These are phyloP conservation scores for Drosophila albomicans DNA, from an alignment of 1,140 invertebrate genomes.

Conservation along the genomic window DNA sequence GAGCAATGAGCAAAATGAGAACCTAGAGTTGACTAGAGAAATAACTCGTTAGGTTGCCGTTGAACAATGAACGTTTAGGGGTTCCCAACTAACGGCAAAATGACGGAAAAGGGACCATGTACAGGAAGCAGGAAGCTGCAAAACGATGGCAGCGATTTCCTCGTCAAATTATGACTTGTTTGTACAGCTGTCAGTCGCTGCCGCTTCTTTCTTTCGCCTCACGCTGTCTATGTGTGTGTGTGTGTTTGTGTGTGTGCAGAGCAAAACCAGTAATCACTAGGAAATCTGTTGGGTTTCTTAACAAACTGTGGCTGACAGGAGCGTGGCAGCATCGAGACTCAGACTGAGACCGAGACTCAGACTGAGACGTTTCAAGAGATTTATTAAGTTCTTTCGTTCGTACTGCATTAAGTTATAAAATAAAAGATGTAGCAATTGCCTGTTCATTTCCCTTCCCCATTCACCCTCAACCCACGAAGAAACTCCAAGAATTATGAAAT, in stretches of 20 bases:
- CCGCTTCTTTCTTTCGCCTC: background rate
- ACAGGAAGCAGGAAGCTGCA: constrained; percentile 38
- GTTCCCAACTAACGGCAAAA: constrained; percentile 25
- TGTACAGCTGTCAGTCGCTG: constrained; percentile 47
- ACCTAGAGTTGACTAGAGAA: constrained; percentile 35
- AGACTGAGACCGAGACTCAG: background rate
- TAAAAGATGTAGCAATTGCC: background rate
- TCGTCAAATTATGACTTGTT: constrained; percentile 57
- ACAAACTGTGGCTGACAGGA: constrained; percentile 19
- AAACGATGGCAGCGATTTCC: constrained; percentile 50
- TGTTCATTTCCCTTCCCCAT: no score
- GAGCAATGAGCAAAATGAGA: constrained; percentile 23
- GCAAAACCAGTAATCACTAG: constrained; percentile 38
- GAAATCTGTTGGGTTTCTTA: constrained; percentile 42
- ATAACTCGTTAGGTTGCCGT: constrained; percentile 68
- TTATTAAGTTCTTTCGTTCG: constrained; percentile 24
- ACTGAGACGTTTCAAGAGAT: constrained; percentile 3
- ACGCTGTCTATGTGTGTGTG: no score
- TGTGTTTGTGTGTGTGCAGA: constrained; percentile 10
- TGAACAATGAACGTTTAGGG: constrained; percentile 48
- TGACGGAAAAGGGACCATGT: constrained; percentile 41
- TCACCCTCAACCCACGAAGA: background rate
- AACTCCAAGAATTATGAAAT: constrained; percentile 1
- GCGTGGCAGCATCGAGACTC: background rate
- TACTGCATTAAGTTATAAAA: constrained; percentile 16